Conservation (phyloP, 2,113 vertebrate genomes). For the Cisticola juncidis region DNA sequence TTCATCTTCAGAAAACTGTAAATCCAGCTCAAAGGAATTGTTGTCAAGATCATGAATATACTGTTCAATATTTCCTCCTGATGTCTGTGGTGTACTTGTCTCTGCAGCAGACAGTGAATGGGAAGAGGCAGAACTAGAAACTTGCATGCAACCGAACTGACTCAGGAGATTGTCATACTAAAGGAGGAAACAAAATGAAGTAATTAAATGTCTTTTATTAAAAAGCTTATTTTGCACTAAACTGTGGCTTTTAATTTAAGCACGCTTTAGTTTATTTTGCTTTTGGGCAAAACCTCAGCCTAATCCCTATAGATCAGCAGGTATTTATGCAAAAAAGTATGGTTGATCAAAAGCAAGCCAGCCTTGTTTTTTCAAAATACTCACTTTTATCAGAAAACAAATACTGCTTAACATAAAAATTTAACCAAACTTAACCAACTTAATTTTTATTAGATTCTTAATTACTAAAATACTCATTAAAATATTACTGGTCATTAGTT, state of each 20-base stretch:
- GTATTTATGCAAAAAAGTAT: not conserved
- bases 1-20: conserved; percentile 95
- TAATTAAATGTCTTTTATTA: not conserved
- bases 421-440: not conserved
- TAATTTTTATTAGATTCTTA: not conserved
- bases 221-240: not conserved
- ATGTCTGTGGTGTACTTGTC: conserved; percentile 75
- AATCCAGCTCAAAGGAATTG: conserved; percentile 96
- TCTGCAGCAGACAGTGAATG: conserved; percentile 83
- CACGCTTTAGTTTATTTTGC: not conserved
- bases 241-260: not conserved
- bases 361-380: not conserved
- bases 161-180: conserved; percentile 99
- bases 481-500: not conserved
- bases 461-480: not conserved
- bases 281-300: not conserved
- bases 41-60: conserved; percentile 97
- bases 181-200: conserved; percentile 8
- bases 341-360: not conserved
- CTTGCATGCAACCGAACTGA: conserved; percentile 98
- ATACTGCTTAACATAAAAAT: not conserved
- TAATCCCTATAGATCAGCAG: not conserved
- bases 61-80: conserved; percentile 95
- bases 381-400: not conserved
- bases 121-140: conserved; percentile 87